Evolutionary conservation across 1,140 invertebrate genomes (phyloP), one percentile per base, ranked within the genome.

Genomic region (Nebria ingens): DNA sequence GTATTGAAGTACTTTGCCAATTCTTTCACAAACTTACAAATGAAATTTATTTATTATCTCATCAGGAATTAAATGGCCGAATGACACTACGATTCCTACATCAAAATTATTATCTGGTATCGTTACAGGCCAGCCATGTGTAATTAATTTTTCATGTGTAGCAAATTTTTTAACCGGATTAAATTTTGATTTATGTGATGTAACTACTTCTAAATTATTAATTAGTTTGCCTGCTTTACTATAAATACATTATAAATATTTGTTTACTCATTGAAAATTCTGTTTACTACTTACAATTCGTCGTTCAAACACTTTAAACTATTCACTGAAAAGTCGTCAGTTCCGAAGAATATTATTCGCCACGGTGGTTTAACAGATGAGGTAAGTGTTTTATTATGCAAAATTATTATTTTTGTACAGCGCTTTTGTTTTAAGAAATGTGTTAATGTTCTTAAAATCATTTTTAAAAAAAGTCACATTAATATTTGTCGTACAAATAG

Each of bases 41-140:
- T 80, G 77, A 69, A 87, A 85, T 21, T 72, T 68, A 42, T 79
- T 67, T 21, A 87, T 86, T 1, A 86, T 69, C 13, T 67, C 54
- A 54, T 73, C 63, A 2, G 85, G 83, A 65, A 87, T 86, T 52
- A 87, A 65, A 68, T 84, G 76, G 0, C 85, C 85, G 75, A 86
- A 87, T 1, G 84, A 85, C 1, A 85, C 83, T 22, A 87, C 81
- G 49, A 86, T 63, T 20, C 84, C 84, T 51, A 87, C 66, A 62
- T 86, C 75, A 72, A 79, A 85, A 23, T 73, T 61, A 19, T 65
- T 52, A 11, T 67, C 42, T 11, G 56, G 23, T 2, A 63, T 55
- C 17, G 62, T 29, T 9, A 75, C 53, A 17, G 82, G 83, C 84
- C 84, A 87, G 13, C 67, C 59, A 54, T 79, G 69, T 15, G 81